phyloP scores from a whole-genome alignment of 2,888 invertebrate genomes.

The Glyphotaelius pellucidus region DNA sequence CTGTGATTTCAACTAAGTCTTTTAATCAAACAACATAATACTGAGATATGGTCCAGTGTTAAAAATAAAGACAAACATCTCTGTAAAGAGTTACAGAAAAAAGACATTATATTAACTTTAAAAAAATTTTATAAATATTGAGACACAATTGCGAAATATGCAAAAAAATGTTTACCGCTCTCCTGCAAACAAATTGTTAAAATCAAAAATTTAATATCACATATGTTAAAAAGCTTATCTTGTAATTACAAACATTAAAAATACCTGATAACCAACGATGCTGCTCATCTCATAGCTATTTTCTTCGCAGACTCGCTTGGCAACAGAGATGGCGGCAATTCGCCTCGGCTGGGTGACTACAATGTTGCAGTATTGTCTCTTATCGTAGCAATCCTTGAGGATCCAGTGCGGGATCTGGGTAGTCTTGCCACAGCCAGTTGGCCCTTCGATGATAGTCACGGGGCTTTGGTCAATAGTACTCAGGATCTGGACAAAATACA shows the following conservation, averaged over 20 bases:
- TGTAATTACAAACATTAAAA: not conserved
- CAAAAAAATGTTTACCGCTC: no score
- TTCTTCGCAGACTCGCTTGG: constrained; percentile 89
- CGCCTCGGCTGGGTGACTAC: constrained; percentile 95
- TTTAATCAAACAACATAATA: no score
- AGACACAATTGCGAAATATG: no score
- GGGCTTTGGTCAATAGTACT: constrained; percentile 81
- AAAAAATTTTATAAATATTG: no score
- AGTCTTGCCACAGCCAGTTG: constrained; percentile 97
- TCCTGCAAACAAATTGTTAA: no score
- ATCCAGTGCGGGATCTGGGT: constrained; percentile 94
- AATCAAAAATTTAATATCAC: no score
- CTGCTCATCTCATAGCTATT: constrained; percentile 89
- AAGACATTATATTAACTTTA: no score
- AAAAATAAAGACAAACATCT: no score
- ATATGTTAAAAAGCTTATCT: not conserved
- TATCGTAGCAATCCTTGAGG: constrained; percentile 84
- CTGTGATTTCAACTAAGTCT: no score
- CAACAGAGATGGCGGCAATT: constrained; percentile 95
- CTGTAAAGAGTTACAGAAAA: no score
- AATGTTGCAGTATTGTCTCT: constrained; percentile 86
- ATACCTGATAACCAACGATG: constrained; percentile 93
- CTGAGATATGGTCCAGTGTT: no score
- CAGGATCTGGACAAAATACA: constrained; percentile 78
- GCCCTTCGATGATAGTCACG: constrained; percentile 92